Percentiles rank a stretch among this genome's conserved stretches.
phyloP scores from a whole-genome alignment of 2,113 vertebrate species.

The Acinonyx jubatus region DNA sequence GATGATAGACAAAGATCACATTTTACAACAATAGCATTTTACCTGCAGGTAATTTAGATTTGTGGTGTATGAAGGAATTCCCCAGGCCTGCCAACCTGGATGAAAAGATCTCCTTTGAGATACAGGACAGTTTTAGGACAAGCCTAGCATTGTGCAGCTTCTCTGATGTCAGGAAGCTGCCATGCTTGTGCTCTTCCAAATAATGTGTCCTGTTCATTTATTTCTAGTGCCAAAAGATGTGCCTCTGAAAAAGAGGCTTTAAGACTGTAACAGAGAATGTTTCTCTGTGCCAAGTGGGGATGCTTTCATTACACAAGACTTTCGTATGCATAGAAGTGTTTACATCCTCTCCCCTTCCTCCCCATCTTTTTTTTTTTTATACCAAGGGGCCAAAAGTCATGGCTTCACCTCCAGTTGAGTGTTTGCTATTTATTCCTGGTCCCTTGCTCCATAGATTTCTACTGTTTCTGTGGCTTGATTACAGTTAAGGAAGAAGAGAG shows the following conservation, averaged over 20 bases:
- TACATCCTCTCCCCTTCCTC: fast-evolving
- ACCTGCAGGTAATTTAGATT: not conserved
- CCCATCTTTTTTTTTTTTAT: not conserved
- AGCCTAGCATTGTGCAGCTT: not conserved
- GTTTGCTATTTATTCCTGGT: not conserved
- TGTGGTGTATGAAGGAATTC: not conserved
- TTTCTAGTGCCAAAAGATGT: conserved; percentile 50
- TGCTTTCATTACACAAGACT: not conserved
- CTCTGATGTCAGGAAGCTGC: conserved; percentile 41
- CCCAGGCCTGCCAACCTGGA: not conserved
- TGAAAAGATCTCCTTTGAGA: conserved; percentile 13
- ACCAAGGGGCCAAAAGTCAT: not conserved
- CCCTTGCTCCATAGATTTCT: not conserved
- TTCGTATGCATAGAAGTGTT: not conserved
- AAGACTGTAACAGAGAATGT: not conserved
- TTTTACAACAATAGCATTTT: conserved; percentile 2
- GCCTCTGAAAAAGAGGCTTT: conserved; percentile 23
- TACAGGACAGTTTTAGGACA: conserved; percentile 10
- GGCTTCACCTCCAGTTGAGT: not conserved
- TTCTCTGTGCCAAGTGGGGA: not conserved
- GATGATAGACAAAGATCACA: not conserved
- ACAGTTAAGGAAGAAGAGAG: not conserved
- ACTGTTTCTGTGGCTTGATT: not conserved
- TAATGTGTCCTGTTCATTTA: conserved; percentile 26
- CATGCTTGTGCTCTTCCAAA: not conserved